Base-by-base conservation (phyloP, 2,888 invertebrate species). In the Tigriopus californicus region DNA sequence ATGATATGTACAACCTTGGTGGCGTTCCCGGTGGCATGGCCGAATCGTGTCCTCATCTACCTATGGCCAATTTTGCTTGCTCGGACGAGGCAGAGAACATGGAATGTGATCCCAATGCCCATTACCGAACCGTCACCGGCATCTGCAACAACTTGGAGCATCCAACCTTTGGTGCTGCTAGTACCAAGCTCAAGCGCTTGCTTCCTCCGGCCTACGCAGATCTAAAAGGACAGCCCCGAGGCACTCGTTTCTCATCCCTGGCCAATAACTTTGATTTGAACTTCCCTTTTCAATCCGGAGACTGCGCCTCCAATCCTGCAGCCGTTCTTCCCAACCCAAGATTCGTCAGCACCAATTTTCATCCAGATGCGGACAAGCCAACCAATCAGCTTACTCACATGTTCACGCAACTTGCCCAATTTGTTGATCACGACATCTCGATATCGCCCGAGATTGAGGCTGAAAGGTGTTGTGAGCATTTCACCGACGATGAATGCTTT, bases 351-450 rank as follows among this genome's bases (percentile, higher is more conserved):
- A 8, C n/a, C 40, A 54, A 24, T 18, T 54, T 54, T 15, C 54
- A 54, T 22, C 33, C 54, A 18, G 54, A 54, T 41, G n/a, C 6
- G 11, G 33, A 25, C 15, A 15, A 40, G 2, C 54, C 54, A 11
- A n/a, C 54, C 24, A 54, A 24, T 5, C 18, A 40, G 10, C 40
- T 41, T 1, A 54, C 54, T 18, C 54, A 54, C 18, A 41, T 54
- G 41, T n/a, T 54, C 18, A 54, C 54, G 2, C 54, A 54, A 22
- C 2, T 33, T 1, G 54, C 40, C 1, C 54, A 54, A 54, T 54
- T 94, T 66, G 70, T 92, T 18, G 92, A 94, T 70, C 92, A 94
- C 72, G 92, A 94, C 70, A 75, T 94, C 54, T 91, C 91, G 0
- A 82, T 91, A 78, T 91, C 91, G 1, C 92, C 90, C 1, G 87